A percentile compares a stretch with the other conserved stretches of the same genome.
These are phyloP conservation scores for Pseudococcus viburni DNA, from an alignment of 2,888 invertebrate species.

Conservation along the genomic window DNA sequence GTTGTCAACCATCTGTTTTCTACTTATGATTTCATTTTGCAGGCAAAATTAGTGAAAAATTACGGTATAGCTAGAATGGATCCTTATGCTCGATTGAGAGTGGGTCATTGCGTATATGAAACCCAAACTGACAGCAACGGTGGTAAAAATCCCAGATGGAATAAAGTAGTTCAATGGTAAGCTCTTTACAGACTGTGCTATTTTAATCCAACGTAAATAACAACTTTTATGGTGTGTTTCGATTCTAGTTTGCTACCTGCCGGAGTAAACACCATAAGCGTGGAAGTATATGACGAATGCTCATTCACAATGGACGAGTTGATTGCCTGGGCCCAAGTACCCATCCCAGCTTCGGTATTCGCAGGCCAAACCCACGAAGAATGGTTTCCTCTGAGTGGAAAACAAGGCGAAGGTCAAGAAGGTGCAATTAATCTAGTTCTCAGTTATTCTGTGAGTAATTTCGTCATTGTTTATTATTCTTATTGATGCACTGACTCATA, in stretches of 20 bases:
- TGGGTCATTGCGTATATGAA: conserved; percentile 96
- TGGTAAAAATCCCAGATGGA: conserved; percentile 95
- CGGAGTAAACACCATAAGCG: conserved; percentile 88
- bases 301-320: conserved; percentile 97
- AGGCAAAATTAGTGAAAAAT: conserved; percentile 92
- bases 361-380: conserved; percentile 93
- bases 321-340: conserved; percentile 93
- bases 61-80: conserved; percentile 97
- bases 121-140: conserved; percentile 96
- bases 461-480: not conserved
- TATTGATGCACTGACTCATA: not conserved
- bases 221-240: not conserved
- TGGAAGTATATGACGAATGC: conserved; percentile 97
- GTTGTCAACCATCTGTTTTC: not conserved
- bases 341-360: conserved; percentile 87
- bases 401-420: conserved; percentile 94
- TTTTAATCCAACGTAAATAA: not conserved
- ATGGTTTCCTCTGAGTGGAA: conserved; percentile 94
- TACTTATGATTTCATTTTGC: conserved; percentile 44
- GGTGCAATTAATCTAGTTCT: conserved; percentile 94
- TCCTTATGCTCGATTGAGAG: conserved; percentile 91
- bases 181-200: not conserved
- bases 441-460: conserved; percentile 79
- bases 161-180: conserved; percentile 90
- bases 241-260: conserved; percentile 83